Percentiles rank a stretch among this genome's conserved stretches.
These are phyloP conservation scores for Lepidochrysops patricia DNA, from an alignment of 2,888 invertebrate genomes.

Conservation along the genomic window DNA sequence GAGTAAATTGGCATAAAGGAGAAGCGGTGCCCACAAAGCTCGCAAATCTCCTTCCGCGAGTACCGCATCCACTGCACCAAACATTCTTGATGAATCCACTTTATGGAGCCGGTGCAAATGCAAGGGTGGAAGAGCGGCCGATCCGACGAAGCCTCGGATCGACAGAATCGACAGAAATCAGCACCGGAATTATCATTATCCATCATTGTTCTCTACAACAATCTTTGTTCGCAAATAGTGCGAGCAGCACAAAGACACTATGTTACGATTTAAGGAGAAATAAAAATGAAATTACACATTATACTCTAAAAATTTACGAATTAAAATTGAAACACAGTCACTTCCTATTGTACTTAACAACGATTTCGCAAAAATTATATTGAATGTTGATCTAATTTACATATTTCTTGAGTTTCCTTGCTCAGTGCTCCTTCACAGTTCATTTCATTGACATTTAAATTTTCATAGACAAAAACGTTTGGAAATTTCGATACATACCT, in stretches of 20 bases:
- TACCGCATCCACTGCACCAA: constrained; percentile 99
- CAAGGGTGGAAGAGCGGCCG: constrained; percentile 98
- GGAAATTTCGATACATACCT: background rate
- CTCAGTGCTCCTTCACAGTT: background rate
- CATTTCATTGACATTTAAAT: background rate
- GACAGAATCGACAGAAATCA: constrained; percentile 98
- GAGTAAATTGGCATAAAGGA: constrained; percentile 99
- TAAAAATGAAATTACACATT: background rate
- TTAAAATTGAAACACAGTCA: background rate
- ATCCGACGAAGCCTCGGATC: constrained; percentile 93
- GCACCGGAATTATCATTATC: constrained; percentile 74
- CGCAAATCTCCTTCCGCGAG: constrained; percentile 98
- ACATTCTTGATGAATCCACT: constrained; percentile 99
- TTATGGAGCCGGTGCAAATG: constrained; percentile 98
- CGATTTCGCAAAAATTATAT: background rate
- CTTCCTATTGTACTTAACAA: background rate
- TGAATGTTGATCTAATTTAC: background rate
- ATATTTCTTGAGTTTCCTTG: background rate
- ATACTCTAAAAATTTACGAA: background rate
- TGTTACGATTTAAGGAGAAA: background rate
- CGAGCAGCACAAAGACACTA: background rate
- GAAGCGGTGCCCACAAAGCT: constrained; percentile 97
- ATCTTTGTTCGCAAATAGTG: constrained; percentile 36
- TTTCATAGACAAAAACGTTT: background rate
- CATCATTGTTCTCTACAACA: constrained; percentile 63